A percentile compares a stretch with the other conserved stretches of the same genome.
These are phyloP conservation scores for Timema cristinae DNA, from an alignment of 2,888 invertebrate genomes.

Conservation along the genomic window DNA sequence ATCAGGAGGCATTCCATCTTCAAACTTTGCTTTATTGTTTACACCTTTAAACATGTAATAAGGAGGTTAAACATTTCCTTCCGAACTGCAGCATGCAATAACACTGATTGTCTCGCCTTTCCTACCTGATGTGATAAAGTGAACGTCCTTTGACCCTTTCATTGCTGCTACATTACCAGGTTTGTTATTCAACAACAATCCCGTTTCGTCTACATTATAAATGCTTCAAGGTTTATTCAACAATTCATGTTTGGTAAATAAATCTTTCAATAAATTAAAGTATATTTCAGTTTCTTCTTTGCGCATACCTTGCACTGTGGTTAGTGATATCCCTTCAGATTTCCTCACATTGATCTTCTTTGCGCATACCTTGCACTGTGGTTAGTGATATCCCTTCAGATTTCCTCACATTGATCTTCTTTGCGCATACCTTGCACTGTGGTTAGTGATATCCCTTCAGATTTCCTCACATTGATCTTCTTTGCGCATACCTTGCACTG, in stretches of 20 bases:
- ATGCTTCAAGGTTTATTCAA: slow-evolving; percentile 32
- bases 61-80: slow-evolving; percentile 32
- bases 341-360: too few species aligned
- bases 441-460: too few species aligned
- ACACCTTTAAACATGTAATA: slow-evolving; percentile 29
- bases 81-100: slow-evolving; percentile 31
- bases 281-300: too few species aligned
- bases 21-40: slow-evolving; percentile 36
- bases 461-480: too few species aligned
- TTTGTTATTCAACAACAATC: slow-evolving; percentile 30
- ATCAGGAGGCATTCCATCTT: slow-evolving; percentile 32
- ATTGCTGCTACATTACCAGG: not conserved
- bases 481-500: too few species aligned
- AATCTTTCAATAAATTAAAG: too few species aligned
- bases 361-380: too few species aligned
- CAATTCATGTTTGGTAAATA: slow-evolving; percentile 2
- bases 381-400: too few species aligned
- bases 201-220: slow-evolving; percentile 9
- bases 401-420: too few species aligned
- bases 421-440: too few species aligned
- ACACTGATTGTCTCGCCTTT: slow-evolving; percentile 8
- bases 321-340: too few species aligned
- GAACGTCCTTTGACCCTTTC: not conserved
- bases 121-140: not conserved
- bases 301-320: too few species aligned